phyloP scores from a whole-genome alignment of 1,140 invertebrate species.

The Drosophila chauvacae region DNA sequence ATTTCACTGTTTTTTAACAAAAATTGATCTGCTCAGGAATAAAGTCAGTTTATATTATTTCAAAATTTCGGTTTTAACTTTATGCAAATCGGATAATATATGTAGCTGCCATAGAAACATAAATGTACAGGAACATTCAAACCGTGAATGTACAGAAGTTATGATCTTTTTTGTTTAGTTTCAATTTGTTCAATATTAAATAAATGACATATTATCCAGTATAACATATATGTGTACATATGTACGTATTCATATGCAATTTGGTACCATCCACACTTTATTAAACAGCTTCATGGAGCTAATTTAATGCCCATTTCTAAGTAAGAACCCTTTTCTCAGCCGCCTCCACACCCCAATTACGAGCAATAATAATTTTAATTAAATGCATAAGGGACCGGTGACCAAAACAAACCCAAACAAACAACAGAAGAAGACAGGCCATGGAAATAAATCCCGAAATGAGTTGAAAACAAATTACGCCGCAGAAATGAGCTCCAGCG shows the following conservation, averaged over 20 bases:
- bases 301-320: neutral
- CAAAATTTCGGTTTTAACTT: too few species aligned
- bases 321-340: slow-evolving; percentile 18
- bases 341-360: slow-evolving; percentile 28
- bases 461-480: slow-evolving; percentile 79
- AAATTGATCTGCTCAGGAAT: too few species aligned
- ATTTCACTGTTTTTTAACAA: too few species aligned
- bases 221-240: too few species aligned
- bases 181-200: too few species aligned
- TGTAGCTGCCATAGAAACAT: too few species aligned
- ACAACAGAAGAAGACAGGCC: slow-evolving; percentile 31
- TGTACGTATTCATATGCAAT: neutral
- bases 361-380: slow-evolving; percentile 69
- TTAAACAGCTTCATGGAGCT: neutral
- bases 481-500: slow-evolving; percentile 78
- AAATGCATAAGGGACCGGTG: slow-evolving; percentile 47
- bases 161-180: too few species aligned
- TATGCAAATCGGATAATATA: too few species aligned
- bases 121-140: too few species aligned
- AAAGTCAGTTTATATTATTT: too few species aligned
- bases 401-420: slow-evolving; percentile 56
- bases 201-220: too few species aligned
- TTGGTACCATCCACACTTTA: neutral
- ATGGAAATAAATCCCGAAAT: slow-evolving; percentile 64
- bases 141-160: too few species aligned